phyloP scores from a whole-genome alignment of 2,113 vertebrate genomes.

The Fukomys damarensis region DNA sequence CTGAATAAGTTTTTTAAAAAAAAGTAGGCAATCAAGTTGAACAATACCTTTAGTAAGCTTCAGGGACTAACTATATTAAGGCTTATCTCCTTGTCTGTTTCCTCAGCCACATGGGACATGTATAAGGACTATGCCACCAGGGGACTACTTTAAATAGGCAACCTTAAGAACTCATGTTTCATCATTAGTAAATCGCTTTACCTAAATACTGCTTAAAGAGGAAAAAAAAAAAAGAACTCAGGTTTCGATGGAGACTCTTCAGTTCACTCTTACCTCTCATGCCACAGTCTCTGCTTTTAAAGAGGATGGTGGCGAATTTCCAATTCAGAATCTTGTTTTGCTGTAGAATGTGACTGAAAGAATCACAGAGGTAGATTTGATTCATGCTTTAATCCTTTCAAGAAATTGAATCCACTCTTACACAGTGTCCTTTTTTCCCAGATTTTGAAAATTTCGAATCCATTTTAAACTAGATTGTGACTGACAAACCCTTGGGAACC shows the following conservation, averaged over 20 bases:
- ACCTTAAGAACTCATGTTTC: too few relatives aligned
- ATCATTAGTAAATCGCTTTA: too few relatives aligned
- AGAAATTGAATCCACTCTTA: slow-evolving; percentile 80
- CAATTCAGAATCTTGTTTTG: slow-evolving; percentile 35
- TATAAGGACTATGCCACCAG: not conserved
- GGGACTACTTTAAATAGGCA: not conserved
- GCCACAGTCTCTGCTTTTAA: not conserved
- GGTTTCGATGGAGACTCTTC: not conserved
- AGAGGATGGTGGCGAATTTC: slow-evolving; percentile 20
- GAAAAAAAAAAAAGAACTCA: too few relatives aligned
- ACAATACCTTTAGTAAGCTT: not conserved
- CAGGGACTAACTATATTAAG: not conserved
- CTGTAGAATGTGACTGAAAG: slow-evolving; percentile 58
- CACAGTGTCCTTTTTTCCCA: slow-evolving; percentile 55
- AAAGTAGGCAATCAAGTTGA: slow-evolving; percentile 11
- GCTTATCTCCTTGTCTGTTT: not conserved
- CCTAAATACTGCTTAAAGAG: too few relatives aligned
- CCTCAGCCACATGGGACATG: not conserved
- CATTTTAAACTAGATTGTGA: slow-evolving; percentile 86
- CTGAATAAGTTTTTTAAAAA: not conserved
- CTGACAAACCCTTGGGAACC: slow-evolving; percentile 86
- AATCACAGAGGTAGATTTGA: slow-evolving; percentile 75
- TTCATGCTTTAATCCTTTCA: slow-evolving; percentile 79
- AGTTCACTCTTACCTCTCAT: not conserved
- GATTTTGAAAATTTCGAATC: slow-evolving; percentile 81